Evolutionary conservation across 1,140 invertebrate species (phyloP).

Genomic region (Macrotrachela quadricornifera): DNA sequence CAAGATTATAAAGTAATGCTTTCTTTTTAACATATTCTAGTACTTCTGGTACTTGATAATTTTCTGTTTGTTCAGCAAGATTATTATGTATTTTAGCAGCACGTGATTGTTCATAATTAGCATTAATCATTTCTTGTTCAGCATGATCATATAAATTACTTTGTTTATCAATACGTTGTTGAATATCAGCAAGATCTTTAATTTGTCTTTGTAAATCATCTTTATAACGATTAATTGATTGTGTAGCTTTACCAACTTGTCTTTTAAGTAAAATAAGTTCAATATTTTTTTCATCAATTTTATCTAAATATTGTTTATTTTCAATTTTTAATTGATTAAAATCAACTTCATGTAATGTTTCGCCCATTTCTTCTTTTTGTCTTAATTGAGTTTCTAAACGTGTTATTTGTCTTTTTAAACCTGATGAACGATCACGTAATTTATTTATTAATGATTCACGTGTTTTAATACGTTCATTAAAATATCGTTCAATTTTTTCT

Average conservation of each 20-base stretch:
- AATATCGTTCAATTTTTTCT: conserved; percentile 26
- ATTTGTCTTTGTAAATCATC: too few species aligned
- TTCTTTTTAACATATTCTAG: conserved; percentile 29
- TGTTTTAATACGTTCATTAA: conserved; percentile 24
- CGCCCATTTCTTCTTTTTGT: conserved; percentile 33
- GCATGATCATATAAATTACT: too few species aligned
- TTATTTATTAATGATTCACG: conserved; percentile 11
- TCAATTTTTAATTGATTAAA: conserved; percentile 32
- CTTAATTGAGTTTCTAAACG: too few species aligned
- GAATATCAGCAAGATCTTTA: too few species aligned
- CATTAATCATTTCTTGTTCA: too few species aligned
- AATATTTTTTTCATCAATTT: conserved; percentile 30
- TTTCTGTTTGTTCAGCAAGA: conserved; percentile 21
- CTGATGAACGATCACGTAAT: too few species aligned
- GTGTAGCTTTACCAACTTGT: conserved; percentile 25
- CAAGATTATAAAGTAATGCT: conserved; percentile 24
- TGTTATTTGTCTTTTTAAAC: too few species aligned
- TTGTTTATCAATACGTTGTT: too few species aligned
- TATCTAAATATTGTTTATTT: conserved; percentile 30
- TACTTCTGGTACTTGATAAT: conserved; percentile 27
- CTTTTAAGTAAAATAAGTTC: conserved; percentile 26
- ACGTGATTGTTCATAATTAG: conserved; percentile 15
- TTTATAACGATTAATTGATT: conserved; percentile 17
- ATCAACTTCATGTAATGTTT: conserved; percentile 30
- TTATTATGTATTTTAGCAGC: conserved; percentile 26